phyloP scores from a whole-genome alignment of 92 coral and sea anemone genomes.

The Parazoanthus swiftii region DNA sequence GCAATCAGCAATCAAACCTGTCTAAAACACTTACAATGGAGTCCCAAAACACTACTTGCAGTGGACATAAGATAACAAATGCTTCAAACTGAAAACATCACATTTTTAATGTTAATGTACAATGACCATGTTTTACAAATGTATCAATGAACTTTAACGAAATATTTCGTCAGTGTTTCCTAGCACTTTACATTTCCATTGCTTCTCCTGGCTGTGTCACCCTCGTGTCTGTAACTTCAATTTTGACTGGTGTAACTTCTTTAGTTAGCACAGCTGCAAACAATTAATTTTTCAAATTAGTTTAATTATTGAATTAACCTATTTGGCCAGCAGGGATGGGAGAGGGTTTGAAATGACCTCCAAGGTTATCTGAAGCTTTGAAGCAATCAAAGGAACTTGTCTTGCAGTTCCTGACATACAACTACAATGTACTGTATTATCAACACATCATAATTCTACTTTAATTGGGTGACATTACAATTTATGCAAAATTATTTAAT shows the following conservation, averaged over 20 bases:
- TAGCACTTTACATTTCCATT: slow-evolving; percentile 23
- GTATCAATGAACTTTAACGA: neutral
- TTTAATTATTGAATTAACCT: neutral
- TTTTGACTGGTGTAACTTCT: slow-evolving; percentile 28
- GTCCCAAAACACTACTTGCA: neutral
- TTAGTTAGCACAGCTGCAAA: slow-evolving; percentile 34
- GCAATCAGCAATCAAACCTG: no score
- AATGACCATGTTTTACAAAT: neutral
- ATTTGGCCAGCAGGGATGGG: no score
- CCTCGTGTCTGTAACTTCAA: slow-evolving; percentile 35
- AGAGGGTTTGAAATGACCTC: no score
- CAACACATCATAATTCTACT: no score
- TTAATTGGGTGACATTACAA: no score
- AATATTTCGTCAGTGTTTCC: neutral
- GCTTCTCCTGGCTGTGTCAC: slow-evolving; percentile 39
- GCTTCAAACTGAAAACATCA: neutral
- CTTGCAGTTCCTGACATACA: no score
- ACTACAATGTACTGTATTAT: no score
- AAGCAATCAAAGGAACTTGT: no score
- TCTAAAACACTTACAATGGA: neutral
- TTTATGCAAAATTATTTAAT: no score
- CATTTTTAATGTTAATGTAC: neutral
- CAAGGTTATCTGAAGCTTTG: no score
- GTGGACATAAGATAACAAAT: neutral
- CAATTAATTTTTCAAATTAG: neutral